Evolutionary conservation across 2,888 invertebrate genomes (phyloP), one percentile per base, ranked within the genome.

Genomic region (Thera britannica): DNA sequence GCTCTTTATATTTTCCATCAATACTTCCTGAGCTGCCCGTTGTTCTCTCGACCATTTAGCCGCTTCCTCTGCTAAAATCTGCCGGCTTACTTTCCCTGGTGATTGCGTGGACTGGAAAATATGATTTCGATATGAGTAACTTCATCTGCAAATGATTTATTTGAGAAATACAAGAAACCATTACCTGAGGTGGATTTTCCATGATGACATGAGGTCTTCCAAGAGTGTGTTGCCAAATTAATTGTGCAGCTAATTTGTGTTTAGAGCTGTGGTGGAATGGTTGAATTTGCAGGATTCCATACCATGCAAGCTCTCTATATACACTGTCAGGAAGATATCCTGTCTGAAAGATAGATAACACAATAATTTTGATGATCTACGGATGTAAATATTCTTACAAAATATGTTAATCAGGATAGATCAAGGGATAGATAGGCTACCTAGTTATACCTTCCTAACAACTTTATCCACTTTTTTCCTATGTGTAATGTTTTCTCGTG

Each of bases 191-290:
- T 34, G 92, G 87, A 71, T 84, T 92, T 78, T 93, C 93, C 90
- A 93, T 84, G 12, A 93, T 92, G 4, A 93, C 90, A 67, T 92
- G 89, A 1, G 93, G 93, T 63, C 93, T 81, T 3, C 92, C 92
- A n/a, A 93, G 81, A 0, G 92, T 92, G 65, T 93, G 91, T 72
- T 90, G 89, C 93, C 93, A 93, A n/a, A 93, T 93, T 9, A 92
- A 76, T 67, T 90, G 89, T 0, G 93, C 93, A 0, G 91, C 93
- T 9, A 91, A 84, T 79, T 90, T 92, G 63, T 89, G 87, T 72
- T 93, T 93, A 0, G 91, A 79, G 62, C 92, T 93, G 71, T 91
- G 90, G 55, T 91, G 90, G 0, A 93, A 80, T 0, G 93, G 93
- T 66, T 92, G 88, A 11, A 93, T 92, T 80, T 93, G 93, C 0